These are phyloP conservation scores for Peromyscus leucopus DNA, from an alignment of 2,113 vertebrate species.

Conservation along the genomic window DNA sequence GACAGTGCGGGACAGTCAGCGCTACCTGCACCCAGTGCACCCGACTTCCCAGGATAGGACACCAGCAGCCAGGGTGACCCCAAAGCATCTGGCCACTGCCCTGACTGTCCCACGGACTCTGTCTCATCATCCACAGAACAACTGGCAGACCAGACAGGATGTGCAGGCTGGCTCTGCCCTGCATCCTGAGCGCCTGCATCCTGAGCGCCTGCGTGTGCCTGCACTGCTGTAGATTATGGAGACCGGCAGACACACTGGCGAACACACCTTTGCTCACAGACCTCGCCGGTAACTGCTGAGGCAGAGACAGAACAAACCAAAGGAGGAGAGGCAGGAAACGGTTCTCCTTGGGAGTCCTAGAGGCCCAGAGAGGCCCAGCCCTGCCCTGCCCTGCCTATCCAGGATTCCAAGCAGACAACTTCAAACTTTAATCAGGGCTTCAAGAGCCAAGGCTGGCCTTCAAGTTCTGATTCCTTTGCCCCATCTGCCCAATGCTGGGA, in stretches of 20 bases:
- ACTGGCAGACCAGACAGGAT: not conserved
- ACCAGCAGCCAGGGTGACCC: accelerated
- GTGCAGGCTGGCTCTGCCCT: no score
- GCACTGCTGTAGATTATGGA: accelerated
- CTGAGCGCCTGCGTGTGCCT: no score
- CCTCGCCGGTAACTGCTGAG: not conserved
- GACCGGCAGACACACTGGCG: not conserved
- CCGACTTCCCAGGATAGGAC: not conserved
- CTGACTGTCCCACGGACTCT: not conserved
- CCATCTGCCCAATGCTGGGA: not conserved
- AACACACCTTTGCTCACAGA: not conserved
- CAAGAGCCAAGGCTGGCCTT: not conserved
- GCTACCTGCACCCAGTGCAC: accelerated
- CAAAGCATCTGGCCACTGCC: not conserved
- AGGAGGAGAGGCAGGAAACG: not conserved
- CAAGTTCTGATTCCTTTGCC: not conserved
- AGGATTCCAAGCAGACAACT: not conserved
- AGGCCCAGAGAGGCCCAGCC: not conserved
- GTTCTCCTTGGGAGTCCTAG: not conserved
- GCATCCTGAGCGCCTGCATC: not conserved
- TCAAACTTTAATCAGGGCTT: not conserved
- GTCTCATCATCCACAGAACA: not conserved
- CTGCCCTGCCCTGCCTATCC: no score
- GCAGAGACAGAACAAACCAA: no score
- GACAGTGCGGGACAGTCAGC: not conserved